Evolutionary conservation across 2,888 invertebrate genomes (phyloP).

Genomic region (Drosophila nr. perissopoda): DNA sequence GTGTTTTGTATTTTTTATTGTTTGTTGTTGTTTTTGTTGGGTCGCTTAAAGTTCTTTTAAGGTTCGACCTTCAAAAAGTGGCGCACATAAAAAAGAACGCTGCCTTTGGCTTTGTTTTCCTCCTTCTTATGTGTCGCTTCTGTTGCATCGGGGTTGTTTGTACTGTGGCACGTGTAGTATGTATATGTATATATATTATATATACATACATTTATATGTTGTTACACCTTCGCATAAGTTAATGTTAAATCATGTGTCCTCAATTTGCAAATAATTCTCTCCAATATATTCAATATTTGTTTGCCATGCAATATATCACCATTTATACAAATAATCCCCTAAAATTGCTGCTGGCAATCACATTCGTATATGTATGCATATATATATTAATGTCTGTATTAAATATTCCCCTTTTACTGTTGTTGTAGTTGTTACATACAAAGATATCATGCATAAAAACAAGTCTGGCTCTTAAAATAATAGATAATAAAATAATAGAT

Average conservation of each 20-base stretch:
- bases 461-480: conserved; percentile 14
- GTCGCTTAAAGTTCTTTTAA: conserved; percentile 43
- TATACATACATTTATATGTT: background rate
- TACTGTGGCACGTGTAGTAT: background rate
- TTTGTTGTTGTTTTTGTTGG: conserved; percentile 12
- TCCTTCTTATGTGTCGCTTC: conserved; percentile 5
- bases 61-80: conserved; percentile 73
- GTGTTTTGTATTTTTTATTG: conserved; percentile 27
- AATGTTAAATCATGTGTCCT: background rate
- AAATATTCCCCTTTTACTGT: conserved; percentile 51
- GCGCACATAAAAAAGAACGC: conserved; percentile 48
- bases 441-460: conserved; percentile 11
- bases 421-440: conserved; percentile 25
- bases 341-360: conserved; percentile 10
- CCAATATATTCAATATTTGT: background rate
- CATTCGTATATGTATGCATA: conserved; percentile 15
- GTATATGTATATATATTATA: background rate
- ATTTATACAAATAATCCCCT: conserved; percentile 25
- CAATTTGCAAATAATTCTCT: background rate
- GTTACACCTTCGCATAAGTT: background rate
- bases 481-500: conserved; percentile 74
- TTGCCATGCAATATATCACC: background rate
- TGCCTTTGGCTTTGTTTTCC: conserved; percentile 30
- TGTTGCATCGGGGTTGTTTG: conserved; percentile 11
- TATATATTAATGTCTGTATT: conserved; percentile 19